These are phyloP conservation scores for Trogon surrucura DNA, from an alignment of 2,113 vertebrate genomes.

Conservation along the genomic window DNA sequence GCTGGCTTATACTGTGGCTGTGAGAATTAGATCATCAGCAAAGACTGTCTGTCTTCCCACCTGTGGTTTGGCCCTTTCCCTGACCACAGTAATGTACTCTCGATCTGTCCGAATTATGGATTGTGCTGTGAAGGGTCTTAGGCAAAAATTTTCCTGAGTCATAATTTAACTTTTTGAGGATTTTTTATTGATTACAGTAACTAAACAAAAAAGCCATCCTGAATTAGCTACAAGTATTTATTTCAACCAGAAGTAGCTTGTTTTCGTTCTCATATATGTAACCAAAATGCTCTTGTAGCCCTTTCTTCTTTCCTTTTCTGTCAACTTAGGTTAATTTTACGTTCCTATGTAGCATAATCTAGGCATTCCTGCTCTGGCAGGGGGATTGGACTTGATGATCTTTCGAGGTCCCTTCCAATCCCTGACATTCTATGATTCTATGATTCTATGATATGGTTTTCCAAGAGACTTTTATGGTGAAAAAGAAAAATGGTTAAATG, in stretches of 20 bases:
- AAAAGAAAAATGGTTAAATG: background rate
- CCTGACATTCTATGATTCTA: too few species aligned
- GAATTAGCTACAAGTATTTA: background rate
- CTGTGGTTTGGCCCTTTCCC: background rate
- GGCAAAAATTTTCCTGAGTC: background rate
- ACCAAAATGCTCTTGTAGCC: background rate
- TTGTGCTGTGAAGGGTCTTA: background rate
- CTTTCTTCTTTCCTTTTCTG: background rate
- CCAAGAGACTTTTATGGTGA: background rate
- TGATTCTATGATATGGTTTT: too few species aligned
- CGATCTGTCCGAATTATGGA: background rate
- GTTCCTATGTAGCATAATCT: too few species aligned
- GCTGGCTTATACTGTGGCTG: background rate
- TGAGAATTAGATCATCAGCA: conserved; percentile 46
- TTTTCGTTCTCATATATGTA: background rate
- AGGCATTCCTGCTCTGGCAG: too few species aligned
- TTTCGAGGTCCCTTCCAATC: too few species aligned
- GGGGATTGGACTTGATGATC: too few species aligned
- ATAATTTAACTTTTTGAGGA: background rate
- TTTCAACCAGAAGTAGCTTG: background rate
- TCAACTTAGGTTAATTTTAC: background rate
- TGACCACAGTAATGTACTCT: background rate
- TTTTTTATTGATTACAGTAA: background rate
- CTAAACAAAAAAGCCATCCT: background rate
- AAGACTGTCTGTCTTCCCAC: background rate